Evolutionary conservation across 92 coral and sea anemone genomes (phyloP).

Genomic region (Epizoanthus stellaris): DNA sequence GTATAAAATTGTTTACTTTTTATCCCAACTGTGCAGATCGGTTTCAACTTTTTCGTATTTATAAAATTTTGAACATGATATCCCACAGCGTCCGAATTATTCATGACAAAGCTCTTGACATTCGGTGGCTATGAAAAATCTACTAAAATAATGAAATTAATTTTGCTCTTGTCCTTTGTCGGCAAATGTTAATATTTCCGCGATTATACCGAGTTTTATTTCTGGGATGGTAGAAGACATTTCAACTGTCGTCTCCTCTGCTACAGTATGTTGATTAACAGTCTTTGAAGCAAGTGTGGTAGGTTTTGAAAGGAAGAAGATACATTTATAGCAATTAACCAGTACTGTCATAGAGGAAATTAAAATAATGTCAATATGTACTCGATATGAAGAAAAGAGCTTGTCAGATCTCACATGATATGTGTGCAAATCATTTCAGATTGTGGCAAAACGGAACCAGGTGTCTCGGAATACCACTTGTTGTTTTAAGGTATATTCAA

Average conservation of each 20-base stretch:
- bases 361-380: slow-evolving; percentile 33
- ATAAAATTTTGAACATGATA: slow-evolving; percentile 21
- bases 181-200: neutral
- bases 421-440: slow-evolving; percentile 40
- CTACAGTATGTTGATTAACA: slow-evolving; percentile 4
- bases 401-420: slow-evolving; percentile 18
- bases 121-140: slow-evolving; percentile 17
- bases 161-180: neutral
- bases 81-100: slow-evolving; percentile 10
- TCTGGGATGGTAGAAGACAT: neutral
- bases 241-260: slow-evolving; percentile 3
- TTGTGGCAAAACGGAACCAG: slow-evolving; percentile 31
- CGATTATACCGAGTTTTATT: neutral
- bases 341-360: slow-evolving; percentile 41
- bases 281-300: neutral
- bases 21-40: neutral
- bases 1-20: slow-evolving; percentile 18
- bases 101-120: neutral
- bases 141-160: slow-evolving; percentile 3
- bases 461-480: slow-evolving; percentile 20
- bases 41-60: slow-evolving; percentile 5
- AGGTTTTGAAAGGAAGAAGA: slow-evolving; percentile 21
- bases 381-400: slow-evolving; percentile 35
- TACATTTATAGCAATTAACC: slow-evolving; percentile 40
- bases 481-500: slow-evolving; percentile 28